A percentile compares a stretch with the other conserved stretches of the same genome.
Conservation (phyloP, 2,797 vertebrate genomes). For the Falco naumanni region DNA sequence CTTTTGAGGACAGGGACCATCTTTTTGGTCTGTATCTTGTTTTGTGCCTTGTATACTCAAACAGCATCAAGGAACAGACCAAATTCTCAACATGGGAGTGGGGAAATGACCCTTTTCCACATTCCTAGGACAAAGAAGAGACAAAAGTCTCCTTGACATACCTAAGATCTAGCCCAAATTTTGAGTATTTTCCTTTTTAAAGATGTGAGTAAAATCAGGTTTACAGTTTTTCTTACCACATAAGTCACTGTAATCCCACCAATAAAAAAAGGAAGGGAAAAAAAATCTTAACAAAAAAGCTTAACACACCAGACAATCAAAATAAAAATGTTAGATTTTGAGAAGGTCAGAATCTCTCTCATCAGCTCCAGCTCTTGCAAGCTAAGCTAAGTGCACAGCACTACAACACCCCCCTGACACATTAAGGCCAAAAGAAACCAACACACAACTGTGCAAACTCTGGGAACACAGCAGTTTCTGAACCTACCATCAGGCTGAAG, state of each 20-base stretch:
- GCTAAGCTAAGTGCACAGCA: not conserved
- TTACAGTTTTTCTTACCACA: not conserved
- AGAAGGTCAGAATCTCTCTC: not conserved
- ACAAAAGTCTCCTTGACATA: not conserved
- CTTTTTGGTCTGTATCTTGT: not conserved
- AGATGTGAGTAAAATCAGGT: not conserved
- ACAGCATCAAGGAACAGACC: not conserved
- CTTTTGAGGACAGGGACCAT: not conserved
- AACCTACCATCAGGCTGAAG: not conserved
- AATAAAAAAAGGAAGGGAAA: not conserved
- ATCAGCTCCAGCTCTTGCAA: not conserved
- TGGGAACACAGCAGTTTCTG: not conserved
- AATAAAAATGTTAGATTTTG: not conserved
- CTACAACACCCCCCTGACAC: not conserved
- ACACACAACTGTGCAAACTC: accelerated
- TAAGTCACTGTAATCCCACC: not conserved
- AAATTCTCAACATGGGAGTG: not conserved
- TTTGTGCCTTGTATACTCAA: not conserved
- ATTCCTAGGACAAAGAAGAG: not conserved
- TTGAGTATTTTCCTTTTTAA: not conserved
- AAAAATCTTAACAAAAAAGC: not conserved
- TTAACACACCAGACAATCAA: not conserved
- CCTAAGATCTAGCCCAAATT: not conserved
- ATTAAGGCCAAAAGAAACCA: not conserved
- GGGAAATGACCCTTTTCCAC: not conserved